Evolutionary conservation across 2,797 vertebrate species (phyloP).

Genomic region (Gambusia yucatana): DNA sequence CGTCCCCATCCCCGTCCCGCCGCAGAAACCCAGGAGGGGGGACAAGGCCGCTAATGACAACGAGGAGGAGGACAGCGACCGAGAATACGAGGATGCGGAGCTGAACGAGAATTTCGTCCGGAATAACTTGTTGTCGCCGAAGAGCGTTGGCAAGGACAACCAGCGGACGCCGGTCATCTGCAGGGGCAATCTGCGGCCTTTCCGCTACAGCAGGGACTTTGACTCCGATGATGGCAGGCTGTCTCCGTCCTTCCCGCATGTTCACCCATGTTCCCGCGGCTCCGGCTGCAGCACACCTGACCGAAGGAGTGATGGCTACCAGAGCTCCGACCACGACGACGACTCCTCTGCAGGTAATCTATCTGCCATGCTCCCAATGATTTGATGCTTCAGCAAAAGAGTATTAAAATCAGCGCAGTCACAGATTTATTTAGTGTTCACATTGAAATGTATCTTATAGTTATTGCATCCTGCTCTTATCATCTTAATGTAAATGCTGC

Average conservation of each 20-base stretch:
- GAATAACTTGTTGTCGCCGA: constrained; percentile 80
- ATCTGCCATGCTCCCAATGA: neutral
- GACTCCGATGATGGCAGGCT: constrained; percentile 81
- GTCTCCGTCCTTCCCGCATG: constrained; percentile 71
- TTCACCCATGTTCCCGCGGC: constrained; percentile 53
- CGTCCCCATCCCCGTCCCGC: constrained; percentile 72
- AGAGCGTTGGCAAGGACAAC: constrained; percentile 37
- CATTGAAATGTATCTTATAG: neutral
- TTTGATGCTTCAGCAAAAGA: neutral
- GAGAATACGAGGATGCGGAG: constrained; percentile 85
- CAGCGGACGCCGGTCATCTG: constrained; percentile 46
- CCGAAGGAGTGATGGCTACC: constrained; percentile 84
- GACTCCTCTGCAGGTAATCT: constrained; percentile 85
- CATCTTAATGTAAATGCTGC: neutral
- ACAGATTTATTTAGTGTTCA: neutral
- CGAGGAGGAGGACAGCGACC: constrained; percentile 77
- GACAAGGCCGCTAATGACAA: constrained; percentile 41
- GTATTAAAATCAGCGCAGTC: neutral
- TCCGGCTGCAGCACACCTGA: constrained; percentile 88
- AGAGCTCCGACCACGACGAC: constrained; percentile 92
- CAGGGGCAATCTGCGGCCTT: constrained; percentile 60
- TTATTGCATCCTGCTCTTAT: neutral
- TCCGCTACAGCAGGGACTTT: constrained; percentile 77
- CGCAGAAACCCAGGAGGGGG: constrained; percentile 53
- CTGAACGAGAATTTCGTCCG: constrained; percentile 85